Base-by-base conservation (phyloP, 2,888 invertebrate genomes). In the Parnassius glacialis region DNA sequence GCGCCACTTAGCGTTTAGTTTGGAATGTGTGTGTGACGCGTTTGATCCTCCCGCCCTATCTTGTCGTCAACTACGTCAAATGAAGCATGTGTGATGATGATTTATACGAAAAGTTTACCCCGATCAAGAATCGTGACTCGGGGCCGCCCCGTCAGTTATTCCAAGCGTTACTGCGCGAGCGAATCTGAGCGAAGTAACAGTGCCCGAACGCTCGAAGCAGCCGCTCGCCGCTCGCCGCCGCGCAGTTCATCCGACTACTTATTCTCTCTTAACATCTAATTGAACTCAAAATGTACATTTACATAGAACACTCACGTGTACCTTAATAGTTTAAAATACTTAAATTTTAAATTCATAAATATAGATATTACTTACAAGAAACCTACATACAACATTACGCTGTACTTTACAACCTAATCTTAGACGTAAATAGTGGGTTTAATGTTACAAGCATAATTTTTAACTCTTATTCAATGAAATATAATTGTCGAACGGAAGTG, bases 1-100 rank as follows among this genome's bases (percentile, higher is more conserved):
- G 83, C 82, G 81, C 77, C 84, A 80, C 80, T 69, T 77, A 74
- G 80, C 83, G 82, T 81, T 74, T 87, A 82, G 86, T 87, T 87
- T 90, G 90, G 90, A 90, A 90, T 90, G 90, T 90, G 73, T 90
- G 72, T 87, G 84, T 84, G 85, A 84, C 83, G 85, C 86, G 80
- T 78, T 74, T 79, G 72, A 71, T 75, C 73, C 75, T 69, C 64
- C 63, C 70, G 71, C 67, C 73, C 67, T 67, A 71, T 66, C 70
- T 61, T 64, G 70, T 68, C 72, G 65, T 70, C 45, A 57, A 53
- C 48, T 48, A 13, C 48, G 16, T 48, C 48, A 9, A 48, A 48
- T 48, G 48, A 48, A 48, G 12, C 10, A 13, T 48, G 61, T 70
- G 57, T 67, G 67, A 61, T 67, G 67, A 62, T 67, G 62, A 59